Conservation (phyloP, 30 jellyfish, hydroid and myxozoan species). For the Mastigias papua region DNA sequence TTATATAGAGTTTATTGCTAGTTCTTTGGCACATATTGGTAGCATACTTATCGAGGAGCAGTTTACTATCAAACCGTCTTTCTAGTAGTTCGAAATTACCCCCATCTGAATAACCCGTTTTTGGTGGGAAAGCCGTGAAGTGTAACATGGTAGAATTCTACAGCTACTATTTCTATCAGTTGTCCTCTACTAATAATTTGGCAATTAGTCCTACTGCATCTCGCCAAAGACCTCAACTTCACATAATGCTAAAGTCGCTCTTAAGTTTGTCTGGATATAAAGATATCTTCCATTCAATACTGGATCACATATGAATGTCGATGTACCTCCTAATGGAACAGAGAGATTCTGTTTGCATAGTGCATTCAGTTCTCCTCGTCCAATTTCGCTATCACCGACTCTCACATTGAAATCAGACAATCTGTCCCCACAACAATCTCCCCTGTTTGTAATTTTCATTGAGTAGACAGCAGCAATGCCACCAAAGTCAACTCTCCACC, state of each 20-base stretch:
- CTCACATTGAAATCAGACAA: conserved; percentile 15
- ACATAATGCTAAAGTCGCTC: neutral
- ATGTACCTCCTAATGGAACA: conserved; percentile 16
- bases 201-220: neutral
- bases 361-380: conserved; percentile 1
- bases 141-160: too few species aligned
- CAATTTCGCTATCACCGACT: conserved; percentile 9
- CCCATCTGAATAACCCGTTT: too few species aligned
- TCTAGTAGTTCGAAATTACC: too few species aligned
- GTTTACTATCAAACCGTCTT: too few species aligned
- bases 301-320: conserved; percentile 1
- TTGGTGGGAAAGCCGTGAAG: too few species aligned
- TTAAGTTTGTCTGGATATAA: neutral
- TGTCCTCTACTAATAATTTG: neutral
- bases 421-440: conserved; percentile 34
- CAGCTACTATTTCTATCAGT: neutral
- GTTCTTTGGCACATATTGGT: too few species aligned
- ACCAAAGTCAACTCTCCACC: conserved; percentile 70
- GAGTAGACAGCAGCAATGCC: conserved; percentile 29
- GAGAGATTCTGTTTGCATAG: neutral
- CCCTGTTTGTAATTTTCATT: conserved; percentile 45
- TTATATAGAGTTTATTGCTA: too few species aligned
- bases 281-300: conserved; percentile 9
- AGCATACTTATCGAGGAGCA: too few species aligned
- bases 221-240: conserved; percentile 28